A percentile compares a stretch with the other conserved stretches of the same genome.
phyloP scores from a whole-genome alignment of 2,888 invertebrate species.

The Criorhina ranunculi region DNA sequence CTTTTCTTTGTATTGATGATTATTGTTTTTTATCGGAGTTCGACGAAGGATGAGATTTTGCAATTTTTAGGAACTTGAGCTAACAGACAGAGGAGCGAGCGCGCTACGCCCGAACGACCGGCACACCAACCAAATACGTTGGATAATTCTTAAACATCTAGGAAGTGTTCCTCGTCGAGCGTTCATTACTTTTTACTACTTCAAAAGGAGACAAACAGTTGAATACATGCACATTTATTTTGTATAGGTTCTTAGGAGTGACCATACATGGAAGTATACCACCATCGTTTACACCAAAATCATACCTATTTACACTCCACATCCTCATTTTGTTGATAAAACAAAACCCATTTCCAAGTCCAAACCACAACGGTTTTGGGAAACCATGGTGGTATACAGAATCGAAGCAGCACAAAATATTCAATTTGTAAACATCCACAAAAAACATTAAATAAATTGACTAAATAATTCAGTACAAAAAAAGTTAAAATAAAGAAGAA shows the following conservation, averaged over 20 bases:
- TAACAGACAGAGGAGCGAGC: neutral
- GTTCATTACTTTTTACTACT: slow-evolving; percentile 5
- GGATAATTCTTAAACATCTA: slow-evolving; percentile 3
- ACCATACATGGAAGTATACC: neutral
- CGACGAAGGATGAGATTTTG: slow-evolving; percentile 57
- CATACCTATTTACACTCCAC: neutral
- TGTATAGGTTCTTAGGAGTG: neutral
- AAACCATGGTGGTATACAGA: neutral
- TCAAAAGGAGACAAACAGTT: neutral
- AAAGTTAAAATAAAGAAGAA: slow-evolving; percentile 18
- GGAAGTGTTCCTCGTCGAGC: slow-evolving; percentile 20
- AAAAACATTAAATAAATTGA: slow-evolving; percentile 32
- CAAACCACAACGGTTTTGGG: neutral
- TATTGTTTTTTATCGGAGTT: slow-evolving; percentile 33
- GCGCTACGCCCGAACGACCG: neutral
- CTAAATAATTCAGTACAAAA: slow-evolving; percentile 72
- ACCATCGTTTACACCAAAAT: neutral
- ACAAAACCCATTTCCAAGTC: neutral
- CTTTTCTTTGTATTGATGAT: slow-evolving; percentile 55
- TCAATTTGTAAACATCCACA: slow-evolving; percentile 23
- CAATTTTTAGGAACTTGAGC: slow-evolving; percentile 53
- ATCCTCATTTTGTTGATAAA: neutral
- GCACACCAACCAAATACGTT: slow-evolving; percentile 14
- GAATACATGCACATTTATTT: slow-evolving; percentile 9
- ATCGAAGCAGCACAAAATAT: slow-evolving; percentile 51